Conservation (phyloP, 2,113 vertebrate species). For the Tautogolabrus adspersus region DNA sequence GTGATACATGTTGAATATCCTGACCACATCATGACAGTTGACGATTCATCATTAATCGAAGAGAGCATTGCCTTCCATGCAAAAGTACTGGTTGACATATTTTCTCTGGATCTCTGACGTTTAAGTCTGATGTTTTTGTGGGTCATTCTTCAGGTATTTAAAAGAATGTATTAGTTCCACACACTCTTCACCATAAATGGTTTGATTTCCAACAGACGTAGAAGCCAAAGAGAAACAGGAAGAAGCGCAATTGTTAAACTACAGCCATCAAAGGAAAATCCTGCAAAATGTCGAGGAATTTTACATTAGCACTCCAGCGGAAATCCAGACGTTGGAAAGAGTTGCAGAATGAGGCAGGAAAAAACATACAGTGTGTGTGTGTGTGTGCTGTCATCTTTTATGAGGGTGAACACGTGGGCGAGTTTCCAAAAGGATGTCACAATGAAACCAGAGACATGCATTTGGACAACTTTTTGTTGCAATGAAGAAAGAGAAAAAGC, state of each 20-base stretch:
- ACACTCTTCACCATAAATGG: constrained; percentile 43
- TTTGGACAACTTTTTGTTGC: constrained; percentile 59
- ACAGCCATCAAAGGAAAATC: constrained; percentile 11
- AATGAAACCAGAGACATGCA: constrained; percentile 60
- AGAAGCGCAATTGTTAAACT: neutral
- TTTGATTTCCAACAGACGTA: neutral
- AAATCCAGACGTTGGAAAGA: constrained; percentile 15
- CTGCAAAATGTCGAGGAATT: constrained; percentile 27
- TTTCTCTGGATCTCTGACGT: neutral
- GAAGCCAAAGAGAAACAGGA: constrained; percentile 34
- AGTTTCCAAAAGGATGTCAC: constrained; percentile 71
- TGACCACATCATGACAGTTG: no score
- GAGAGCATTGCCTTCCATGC: no score
- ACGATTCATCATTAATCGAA: no score
- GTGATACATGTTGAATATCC: no score
- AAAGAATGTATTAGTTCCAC: neutral
- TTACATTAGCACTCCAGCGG: constrained; percentile 4
- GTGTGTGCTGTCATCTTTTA: constrained; percentile 39
- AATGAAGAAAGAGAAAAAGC: constrained; percentile 48
- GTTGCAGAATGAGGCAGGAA: constrained; percentile 30
- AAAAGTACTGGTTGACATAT: no score
- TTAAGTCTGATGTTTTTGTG: neutral
- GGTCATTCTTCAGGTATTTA: neutral
- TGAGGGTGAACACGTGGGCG: constrained; percentile 43
- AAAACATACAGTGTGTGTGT: constrained; percentile 16